phyloP scores from a whole-genome alignment of 2,888 invertebrate genomes.

The Microplitis deprimator region DNA sequence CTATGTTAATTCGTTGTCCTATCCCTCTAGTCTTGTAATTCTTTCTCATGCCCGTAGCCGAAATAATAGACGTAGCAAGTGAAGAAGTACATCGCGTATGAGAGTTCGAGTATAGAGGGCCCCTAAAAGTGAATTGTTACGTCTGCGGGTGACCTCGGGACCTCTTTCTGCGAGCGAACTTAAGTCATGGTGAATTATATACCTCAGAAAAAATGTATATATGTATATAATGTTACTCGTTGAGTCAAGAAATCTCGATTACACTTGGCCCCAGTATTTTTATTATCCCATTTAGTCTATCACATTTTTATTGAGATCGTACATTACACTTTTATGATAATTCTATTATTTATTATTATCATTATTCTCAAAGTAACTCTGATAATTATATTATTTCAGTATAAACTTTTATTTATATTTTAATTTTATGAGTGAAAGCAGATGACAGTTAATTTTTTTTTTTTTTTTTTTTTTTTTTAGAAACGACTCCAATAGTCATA shows the following conservation, averaged over 20 bases:
- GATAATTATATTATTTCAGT: no score
- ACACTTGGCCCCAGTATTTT: not conserved
- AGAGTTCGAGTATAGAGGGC: slow-evolving; percentile 55
- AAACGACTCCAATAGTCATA: no score
- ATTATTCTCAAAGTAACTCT: no score
- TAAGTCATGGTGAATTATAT: slow-evolving; percentile 62
- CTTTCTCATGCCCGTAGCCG: slow-evolving; percentile 41
- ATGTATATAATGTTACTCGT: slow-evolving; percentile 20
- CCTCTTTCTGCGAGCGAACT: slow-evolving; percentile 61
- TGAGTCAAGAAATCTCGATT: not conserved
- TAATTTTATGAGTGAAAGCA: no score
- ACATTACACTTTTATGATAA: no score
- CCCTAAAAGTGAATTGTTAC: slow-evolving; percentile 72
- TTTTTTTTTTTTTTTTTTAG: no score
- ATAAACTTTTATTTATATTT: no score
- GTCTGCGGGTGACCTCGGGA: slow-evolving; percentile 71
- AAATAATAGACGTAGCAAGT: slow-evolving; percentile 42
- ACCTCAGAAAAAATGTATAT: slow-evolving; percentile 43
- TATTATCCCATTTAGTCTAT: not conserved
- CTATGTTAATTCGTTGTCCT: slow-evolving; percentile 66
- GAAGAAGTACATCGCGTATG: no score
- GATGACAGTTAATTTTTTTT: no score
- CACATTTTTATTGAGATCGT: not conserved
- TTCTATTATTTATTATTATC: no score
- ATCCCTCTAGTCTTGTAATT: not conserved